Evolutionary conservation across 2,888 invertebrate species (phyloP).

Genomic region (Clanis bilineata): DNA sequence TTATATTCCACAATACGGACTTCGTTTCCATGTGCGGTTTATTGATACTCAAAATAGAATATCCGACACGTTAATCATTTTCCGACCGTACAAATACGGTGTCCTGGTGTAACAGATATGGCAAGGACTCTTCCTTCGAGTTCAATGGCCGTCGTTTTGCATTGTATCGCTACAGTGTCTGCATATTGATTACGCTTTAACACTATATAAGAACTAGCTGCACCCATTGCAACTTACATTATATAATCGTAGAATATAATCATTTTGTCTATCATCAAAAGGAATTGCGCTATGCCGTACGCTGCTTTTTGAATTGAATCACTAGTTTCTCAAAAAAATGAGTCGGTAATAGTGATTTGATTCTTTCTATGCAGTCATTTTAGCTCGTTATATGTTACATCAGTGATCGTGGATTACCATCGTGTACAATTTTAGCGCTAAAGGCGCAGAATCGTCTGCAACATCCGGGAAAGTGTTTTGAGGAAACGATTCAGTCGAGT

Average conservation of each 20-base stretch:
- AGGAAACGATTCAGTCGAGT: slow-evolving; percentile 47
- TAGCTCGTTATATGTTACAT: slow-evolving; percentile 52
- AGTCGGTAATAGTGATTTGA: slow-evolving; percentile 22
- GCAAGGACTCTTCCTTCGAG: slow-evolving; percentile 69
- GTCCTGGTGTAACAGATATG: slow-evolving; percentile 52
- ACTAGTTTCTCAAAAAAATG: not conserved
- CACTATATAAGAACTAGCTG: not conserved
- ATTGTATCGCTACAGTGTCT: slow-evolving; percentile 61
- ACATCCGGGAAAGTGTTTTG: slow-evolving; percentile 65
- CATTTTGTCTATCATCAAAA: not conserved
- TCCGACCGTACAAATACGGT: slow-evolving; percentile 49
- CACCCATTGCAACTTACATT: not conserved
- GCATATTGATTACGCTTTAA: slow-evolving; percentile 58
- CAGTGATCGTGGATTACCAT: slow-evolving; percentile 46
- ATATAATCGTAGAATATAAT: slow-evolving; percentile 1
- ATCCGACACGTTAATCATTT: slow-evolving; percentile 56
- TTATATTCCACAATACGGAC: slow-evolving; percentile 17
- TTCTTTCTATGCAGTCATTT: slow-evolving; percentile 40
- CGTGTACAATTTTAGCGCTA: slow-evolving; percentile 46
- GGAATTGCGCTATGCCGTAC: too few species aligned
- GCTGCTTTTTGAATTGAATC: not conserved
- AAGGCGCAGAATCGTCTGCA: slow-evolving; percentile 50
- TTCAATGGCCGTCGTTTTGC: slow-evolving; percentile 76
- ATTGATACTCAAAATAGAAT: slow-evolving; percentile 47
- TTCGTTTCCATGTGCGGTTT: slow-evolving; percentile 18